Evolutionary conservation across 2,888 invertebrate species (phyloP), one percentile per base, ranked within the genome.

Genomic region (Drosophila helvetica): DNA sequence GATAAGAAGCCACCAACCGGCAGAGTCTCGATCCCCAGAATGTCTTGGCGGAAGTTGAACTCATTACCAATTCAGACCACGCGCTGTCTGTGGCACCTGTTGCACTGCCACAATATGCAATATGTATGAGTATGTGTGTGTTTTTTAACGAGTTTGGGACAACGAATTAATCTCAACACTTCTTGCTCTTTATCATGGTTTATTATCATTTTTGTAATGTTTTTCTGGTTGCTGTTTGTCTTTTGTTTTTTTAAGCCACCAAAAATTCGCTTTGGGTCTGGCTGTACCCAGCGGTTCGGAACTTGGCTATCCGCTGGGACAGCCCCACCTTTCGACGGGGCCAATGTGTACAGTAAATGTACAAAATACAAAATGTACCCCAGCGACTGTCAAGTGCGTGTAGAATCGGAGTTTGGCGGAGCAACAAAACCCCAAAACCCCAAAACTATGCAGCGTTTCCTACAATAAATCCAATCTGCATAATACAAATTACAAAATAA

Each of bases 51-150:
- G 86, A 86, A 86, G 86, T 82, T 75, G 71, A 69, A 67, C 60
- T 87, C 79, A 88, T 86, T 81, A 88, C 64, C 71, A 62, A 86
- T 86, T 80, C 86, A 57, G 53, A 48, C 57, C 88, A 81, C 71
- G 85, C 70, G 15, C 17, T 56, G 59, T 48, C 51, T 54, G 54
- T 52, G 70, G 51, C 73, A 58, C 65, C 65, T 73, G 71, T 55
- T 62, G 71, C 62, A 43, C 38, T 38, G 43, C 15, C 58, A 47
- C 51, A 22, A n/a, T n/a, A n/a, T n/a, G n/a, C n/a, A n/a, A n/a
- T n/a, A n/a, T n/a, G n/a, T n/a, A n/a, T n/a, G n/a, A n/a, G n/a
- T n/a, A 15, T 15, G 6, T 38, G 38, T 38, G 12, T 5, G n/a
- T n/a, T n/a, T 38, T 5, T 15, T 15, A 46, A 33, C 22, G 57